Conservation (phyloP, 1,140 invertebrate species). For the Saccostrea glomerata region DNA sequence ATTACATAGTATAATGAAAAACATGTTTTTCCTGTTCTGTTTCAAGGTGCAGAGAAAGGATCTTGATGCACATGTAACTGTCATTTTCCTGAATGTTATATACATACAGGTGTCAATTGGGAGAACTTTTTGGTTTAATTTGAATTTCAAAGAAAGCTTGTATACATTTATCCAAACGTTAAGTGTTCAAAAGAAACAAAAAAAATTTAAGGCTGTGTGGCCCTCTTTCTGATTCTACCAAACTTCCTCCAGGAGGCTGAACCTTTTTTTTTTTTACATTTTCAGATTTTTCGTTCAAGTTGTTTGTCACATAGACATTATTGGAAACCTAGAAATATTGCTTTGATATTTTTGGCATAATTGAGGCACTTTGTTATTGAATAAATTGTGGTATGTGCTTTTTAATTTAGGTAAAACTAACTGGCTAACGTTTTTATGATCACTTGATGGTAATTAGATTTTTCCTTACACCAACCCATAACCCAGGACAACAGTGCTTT, state of each 20-base stretch:
- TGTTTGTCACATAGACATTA: background rate
- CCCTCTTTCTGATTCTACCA: background rate
- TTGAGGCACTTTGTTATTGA: background rate
- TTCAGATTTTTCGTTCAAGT: too few species aligned
- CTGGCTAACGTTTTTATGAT: slow-evolving; percentile 26
- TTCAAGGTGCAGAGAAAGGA: background rate
- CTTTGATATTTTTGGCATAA: slow-evolving; percentile 24
- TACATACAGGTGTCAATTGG: background rate
- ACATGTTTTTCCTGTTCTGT: background rate
- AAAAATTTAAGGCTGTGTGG: background rate
- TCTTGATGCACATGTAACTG: background rate
- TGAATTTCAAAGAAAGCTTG: background rate
- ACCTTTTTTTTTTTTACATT: background rate
- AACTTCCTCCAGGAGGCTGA: background rate
- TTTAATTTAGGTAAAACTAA: slow-evolving; percentile 5
- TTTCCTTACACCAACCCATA: background rate
- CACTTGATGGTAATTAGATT: slow-evolving; percentile 38
- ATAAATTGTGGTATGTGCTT: background rate
- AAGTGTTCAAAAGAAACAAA: background rate
- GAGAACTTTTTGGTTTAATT: background rate
- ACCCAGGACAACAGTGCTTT: slow-evolving; percentile 31
- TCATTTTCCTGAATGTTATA: too few species aligned
- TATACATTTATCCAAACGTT: background rate
- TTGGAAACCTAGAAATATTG: background rate
- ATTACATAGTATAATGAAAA: slow-evolving; percentile 22